Evolutionary conservation across 2,113 vertebrate genomes (phyloP), one percentile per base, ranked within the genome.

Genomic region (Vidua chalybeata): DNA sequence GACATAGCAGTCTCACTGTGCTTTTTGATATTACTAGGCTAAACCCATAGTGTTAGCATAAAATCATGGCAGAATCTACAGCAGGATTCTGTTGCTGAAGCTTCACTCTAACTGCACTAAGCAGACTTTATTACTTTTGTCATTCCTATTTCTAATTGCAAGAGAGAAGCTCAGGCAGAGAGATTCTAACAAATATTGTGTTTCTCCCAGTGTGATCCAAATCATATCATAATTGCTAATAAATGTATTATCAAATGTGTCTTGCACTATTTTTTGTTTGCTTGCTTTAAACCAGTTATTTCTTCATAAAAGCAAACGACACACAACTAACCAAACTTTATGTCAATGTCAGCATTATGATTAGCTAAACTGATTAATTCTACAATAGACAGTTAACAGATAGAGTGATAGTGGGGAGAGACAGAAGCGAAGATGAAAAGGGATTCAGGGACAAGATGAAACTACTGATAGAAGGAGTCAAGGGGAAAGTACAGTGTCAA

Each of bases 331-430:
- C 39, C 28, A 68, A 91, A 88, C 39, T 90, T 91, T 74, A 91
- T 90, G 14, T 77, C 80, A 94, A 62, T 87, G 28, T 83, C 69
- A 74, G 55, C n/a, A 54, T 89, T 96, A 96, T 95, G 81, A 87
- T 96, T 79, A 84, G 82, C 68, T 91, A 68, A 90, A 82, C 20
- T 31, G 72, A 92, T 96, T 94, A 93, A 90, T 90, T 95, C 52
- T 73, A 55, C 43, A 68, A 27, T 23, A 94, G 74, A 75, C 33
- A 41, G 48, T 33, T 86, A 91, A 89, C 67, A 94, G 92, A 73
- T 54, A 69, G 72, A 75, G 31, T 45, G 74, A 81, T 88, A 78
- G 81, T 46, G 37, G 39, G 61, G 68, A 88, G 43, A 84, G 64
- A 93, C 73, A 95, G 78, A 90, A 89, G 37, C 5, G 31, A 84